A percentile compares a stretch with the other conserved stretches of the same genome.
Conservation (phyloP, 1,140 invertebrate genomes). For the silkworm (Bombyx mori) region DNA sequence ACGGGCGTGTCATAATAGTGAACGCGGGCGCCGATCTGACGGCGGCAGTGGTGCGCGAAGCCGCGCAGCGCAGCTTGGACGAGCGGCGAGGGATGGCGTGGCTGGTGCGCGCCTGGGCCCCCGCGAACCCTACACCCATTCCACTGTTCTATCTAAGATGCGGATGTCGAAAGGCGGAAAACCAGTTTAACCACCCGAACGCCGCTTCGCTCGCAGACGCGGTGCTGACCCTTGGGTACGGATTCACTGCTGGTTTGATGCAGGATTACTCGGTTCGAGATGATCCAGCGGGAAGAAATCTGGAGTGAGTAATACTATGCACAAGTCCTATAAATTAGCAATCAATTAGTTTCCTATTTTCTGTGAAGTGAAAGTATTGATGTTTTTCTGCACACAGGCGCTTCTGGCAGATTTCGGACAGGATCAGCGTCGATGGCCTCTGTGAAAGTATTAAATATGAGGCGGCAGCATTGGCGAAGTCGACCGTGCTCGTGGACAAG, state of each 20-base stretch:
- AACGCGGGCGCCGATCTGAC: background rate
- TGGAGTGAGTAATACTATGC: too few species aligned
- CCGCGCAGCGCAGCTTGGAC: background rate
- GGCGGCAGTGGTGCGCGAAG: background rate
- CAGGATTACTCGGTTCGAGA: background rate
- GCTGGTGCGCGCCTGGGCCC: constrained; percentile 11
- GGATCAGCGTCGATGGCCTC: constrained; percentile 15
- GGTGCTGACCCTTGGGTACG: constrained; percentile 1
- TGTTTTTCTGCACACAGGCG: background rate
- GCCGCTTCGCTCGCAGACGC: constrained; percentile 1
- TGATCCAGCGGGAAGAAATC: too few species aligned
- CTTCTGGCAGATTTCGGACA: background rate
- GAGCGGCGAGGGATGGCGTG: background rate
- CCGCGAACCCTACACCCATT: background rate
- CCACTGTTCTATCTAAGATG: background rate
- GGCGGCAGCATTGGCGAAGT: background rate
- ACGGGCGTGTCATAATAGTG: background rate
- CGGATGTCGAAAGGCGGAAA: background rate
- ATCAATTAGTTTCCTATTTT: too few species aligned
- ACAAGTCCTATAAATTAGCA: too few species aligned
- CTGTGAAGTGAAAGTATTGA: too few species aligned
- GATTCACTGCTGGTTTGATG: background rate
- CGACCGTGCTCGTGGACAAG: constrained; percentile 7
- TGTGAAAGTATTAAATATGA: background rate
- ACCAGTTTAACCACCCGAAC: too few species aligned